Conservation (phyloP, 2,888 invertebrate genomes). For the Drosophila incognita region DNA sequence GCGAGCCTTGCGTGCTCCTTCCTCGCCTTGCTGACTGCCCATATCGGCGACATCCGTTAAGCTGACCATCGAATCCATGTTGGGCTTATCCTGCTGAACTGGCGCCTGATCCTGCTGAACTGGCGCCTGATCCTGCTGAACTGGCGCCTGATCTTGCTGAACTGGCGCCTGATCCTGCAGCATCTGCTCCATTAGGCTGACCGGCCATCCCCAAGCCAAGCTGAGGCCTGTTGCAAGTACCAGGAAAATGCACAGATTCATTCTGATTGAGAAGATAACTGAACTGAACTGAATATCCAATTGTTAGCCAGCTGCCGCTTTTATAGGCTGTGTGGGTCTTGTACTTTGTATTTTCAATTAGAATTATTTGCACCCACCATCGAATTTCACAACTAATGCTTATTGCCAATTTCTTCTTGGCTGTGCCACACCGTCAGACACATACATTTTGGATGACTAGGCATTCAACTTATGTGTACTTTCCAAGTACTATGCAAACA, state of each 20-base stretch:
- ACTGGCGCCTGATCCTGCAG: background rate
- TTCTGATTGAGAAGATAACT: constrained; percentile 28
- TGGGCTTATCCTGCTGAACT: background rate
- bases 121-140: background rate
- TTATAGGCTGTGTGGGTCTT: constrained; percentile 47
- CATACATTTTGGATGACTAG: background rate
- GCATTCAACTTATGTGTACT: background rate
- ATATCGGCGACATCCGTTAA: constrained; percentile 56
- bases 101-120: background rate
- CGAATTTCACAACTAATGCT: constrained; percentile 17
- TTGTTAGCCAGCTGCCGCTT: constrained; percentile 10
- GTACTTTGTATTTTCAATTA: constrained; percentile 42
- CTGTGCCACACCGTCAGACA: background rate
- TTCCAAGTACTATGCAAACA: constrained; percentile 27
- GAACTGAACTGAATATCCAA: constrained; percentile 2
- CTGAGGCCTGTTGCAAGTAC: constrained; percentile 11
- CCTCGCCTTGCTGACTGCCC: constrained; percentile 50
- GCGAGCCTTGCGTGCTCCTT: constrained; percentile 47
- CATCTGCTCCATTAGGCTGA: constrained; percentile 9
- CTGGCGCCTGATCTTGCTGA: background rate
- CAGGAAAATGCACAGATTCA: constrained; percentile 45
- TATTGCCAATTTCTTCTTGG: background rate
- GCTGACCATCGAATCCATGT: constrained; percentile 2
- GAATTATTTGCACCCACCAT: constrained; percentile 30
- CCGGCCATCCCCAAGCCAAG: constrained; percentile 28